Conservation (phyloP, 2,888 invertebrate species). For the Trilocha varians region DNA sequence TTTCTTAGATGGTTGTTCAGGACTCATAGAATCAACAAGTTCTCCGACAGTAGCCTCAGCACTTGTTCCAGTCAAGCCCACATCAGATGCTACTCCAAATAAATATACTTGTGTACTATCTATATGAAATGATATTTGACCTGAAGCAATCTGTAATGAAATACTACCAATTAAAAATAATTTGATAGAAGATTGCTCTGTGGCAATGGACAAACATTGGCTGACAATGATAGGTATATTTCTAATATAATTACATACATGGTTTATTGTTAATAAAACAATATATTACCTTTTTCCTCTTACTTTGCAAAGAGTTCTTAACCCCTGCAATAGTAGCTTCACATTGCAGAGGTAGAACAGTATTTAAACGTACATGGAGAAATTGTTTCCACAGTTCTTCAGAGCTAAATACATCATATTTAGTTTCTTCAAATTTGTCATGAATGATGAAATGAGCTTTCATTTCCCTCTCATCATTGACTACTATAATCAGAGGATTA, state of each 20-base stretch:
- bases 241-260: no score
- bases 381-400: constrained; percentile 80
- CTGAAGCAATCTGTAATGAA: constrained; percentile 75
- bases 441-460: constrained; percentile 80
- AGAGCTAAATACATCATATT: constrained; percentile 75
- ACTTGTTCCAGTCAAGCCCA: constrained; percentile 65
- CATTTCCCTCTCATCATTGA: constrained; percentile 67
- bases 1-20: constrained; percentile 57
- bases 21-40: constrained; percentile 52
- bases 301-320: constrained; percentile 74
- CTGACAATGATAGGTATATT: no score
- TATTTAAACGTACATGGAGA: constrained; percentile 78
- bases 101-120: constrained; percentile 77
- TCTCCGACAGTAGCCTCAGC: constrained; percentile 70
- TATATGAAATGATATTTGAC: constrained; percentile 81
- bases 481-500: constrained; percentile 79
- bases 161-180: neutral
- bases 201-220: no score
- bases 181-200: no score
- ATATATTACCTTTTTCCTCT: constrained; percentile 78
- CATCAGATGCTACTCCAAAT: constrained; percentile 75
- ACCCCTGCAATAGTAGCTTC: constrained; percentile 74
- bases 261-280: no score
- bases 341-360: constrained; percentile 76
- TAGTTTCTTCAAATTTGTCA: constrained; percentile 78